Conservation (phyloP, 2,113 vertebrate species). For the Bos javanicus region DNA sequence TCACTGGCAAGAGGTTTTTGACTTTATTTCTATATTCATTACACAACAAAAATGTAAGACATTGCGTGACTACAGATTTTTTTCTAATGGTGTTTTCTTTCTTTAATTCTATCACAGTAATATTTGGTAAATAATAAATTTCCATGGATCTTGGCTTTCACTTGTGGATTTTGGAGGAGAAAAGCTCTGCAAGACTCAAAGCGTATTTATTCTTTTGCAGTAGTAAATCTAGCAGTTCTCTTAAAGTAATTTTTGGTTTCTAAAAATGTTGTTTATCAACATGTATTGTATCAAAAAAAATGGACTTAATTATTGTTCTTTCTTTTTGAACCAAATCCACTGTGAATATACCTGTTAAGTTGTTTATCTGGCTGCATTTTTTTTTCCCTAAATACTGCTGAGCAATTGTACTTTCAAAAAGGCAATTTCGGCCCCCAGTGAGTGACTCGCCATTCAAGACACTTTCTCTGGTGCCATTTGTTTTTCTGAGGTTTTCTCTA, state of each 20-base stretch:
- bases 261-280: conserved; percentile 15
- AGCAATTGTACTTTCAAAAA: conserved; percentile 35
- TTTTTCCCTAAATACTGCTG: not conserved
- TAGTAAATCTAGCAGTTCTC: not conserved
- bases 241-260: conserved; percentile 34
- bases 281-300: conserved; percentile 19
- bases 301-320: not conserved
- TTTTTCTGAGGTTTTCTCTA: conserved; percentile 40
- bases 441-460: conserved; percentile 11
- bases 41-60: not conserved
- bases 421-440: not conserved
- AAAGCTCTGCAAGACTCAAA: not conserved
- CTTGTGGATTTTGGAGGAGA: not conserved
- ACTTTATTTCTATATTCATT: conserved; percentile 23
- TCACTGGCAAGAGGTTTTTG: not conserved
- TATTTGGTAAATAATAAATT: conserved; percentile 22
- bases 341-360: not conserved
- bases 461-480: not conserved
- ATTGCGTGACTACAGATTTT: not conserved
- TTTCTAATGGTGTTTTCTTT: not conserved
- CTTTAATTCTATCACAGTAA: not conserved
- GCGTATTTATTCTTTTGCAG: not conserved
- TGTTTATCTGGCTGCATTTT: not conserved
- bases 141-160: conserved; percentile 1
- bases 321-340: not conserved